These are phyloP conservation scores for Tauraco hartlaubi DNA, from an alignment of 2,797 vertebrate species.

Conservation along the genomic window DNA sequence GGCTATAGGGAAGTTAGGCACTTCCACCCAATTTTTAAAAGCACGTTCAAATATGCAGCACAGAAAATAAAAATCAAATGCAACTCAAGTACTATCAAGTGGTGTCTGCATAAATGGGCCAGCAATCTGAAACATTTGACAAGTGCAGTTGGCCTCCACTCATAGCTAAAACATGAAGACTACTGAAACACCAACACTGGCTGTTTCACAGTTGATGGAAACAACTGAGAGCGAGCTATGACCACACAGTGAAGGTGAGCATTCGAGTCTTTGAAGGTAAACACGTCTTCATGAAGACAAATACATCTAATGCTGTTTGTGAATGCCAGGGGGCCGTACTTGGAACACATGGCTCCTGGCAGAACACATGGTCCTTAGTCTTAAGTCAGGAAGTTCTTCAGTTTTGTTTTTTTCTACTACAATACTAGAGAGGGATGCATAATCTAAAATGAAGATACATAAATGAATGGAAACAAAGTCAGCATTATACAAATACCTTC, in stretches of 20 bases:
- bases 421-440: not conserved
- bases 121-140: not conserved
- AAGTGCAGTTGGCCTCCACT: not conserved
- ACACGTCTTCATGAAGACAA: not conserved
- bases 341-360: not conserved
- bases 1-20: not conserved
- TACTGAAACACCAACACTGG: not conserved
- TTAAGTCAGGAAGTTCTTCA: not conserved
- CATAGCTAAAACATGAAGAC: not conserved
- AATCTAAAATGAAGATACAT: not conserved
- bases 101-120: not conserved
- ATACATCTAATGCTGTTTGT: not conserved
- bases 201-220: not conserved
- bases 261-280: not conserved
- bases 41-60: not conserved
- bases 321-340: fast-evolving
- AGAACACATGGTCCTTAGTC: not conserved
- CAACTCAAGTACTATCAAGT: not conserved
- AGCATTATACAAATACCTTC: not conserved
- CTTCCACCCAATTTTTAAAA: not conserved
- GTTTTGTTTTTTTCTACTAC: not conserved
- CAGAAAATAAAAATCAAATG: not conserved
- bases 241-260: not conserved
- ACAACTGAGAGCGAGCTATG: not conserved
- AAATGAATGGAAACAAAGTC: not conserved